Conservation (phyloP, 1,140 invertebrate genomes). For the Protaetia brevitarsis region DNA sequence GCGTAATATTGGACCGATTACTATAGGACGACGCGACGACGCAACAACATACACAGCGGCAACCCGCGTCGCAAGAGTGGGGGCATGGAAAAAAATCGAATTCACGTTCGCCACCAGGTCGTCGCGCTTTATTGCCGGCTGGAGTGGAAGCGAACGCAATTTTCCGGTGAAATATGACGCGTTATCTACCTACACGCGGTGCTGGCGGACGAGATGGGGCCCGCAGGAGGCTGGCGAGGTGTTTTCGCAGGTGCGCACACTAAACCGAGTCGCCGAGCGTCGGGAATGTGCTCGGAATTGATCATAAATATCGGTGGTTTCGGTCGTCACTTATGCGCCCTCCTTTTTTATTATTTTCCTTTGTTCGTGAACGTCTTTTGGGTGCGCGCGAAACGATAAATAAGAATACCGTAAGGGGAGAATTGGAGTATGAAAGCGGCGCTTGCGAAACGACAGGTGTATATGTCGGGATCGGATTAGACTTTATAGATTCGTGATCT, state of each 20-base stretch:
- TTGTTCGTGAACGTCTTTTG: neutral
- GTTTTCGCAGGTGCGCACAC: conserved; percentile 45
- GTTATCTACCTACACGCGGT: conserved; percentile 46
- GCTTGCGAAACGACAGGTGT: too few species aligned
- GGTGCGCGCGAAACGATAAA: neutral
- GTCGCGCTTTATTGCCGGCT: conserved; percentile 45
- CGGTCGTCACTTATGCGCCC: conserved; percentile 47
- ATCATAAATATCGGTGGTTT: conserved; percentile 49
- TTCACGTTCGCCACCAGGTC: conserved; percentile 35
- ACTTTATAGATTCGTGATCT: too few species aligned
- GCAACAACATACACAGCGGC: too few species aligned
- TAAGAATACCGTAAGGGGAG: conserved; percentile 40
- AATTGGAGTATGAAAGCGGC: too few species aligned
- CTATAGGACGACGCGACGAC: too few species aligned
- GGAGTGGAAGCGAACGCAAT: conserved; percentile 48
- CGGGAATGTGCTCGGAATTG: conserved; percentile 37
- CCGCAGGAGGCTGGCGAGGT: conserved; percentile 42
- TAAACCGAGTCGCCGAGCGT: conserved; percentile 37
- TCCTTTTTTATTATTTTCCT: neutral
- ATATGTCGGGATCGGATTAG: too few species aligned
- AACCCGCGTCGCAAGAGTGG: neutral
- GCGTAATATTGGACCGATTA: too few species aligned
- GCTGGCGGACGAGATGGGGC: too few species aligned
- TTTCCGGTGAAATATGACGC: conserved; percentile 46
- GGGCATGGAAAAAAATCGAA: neutral